Base-by-base conservation (phyloP, 2,797 vertebrate species). In the Bradypus variegatus region DNA sequence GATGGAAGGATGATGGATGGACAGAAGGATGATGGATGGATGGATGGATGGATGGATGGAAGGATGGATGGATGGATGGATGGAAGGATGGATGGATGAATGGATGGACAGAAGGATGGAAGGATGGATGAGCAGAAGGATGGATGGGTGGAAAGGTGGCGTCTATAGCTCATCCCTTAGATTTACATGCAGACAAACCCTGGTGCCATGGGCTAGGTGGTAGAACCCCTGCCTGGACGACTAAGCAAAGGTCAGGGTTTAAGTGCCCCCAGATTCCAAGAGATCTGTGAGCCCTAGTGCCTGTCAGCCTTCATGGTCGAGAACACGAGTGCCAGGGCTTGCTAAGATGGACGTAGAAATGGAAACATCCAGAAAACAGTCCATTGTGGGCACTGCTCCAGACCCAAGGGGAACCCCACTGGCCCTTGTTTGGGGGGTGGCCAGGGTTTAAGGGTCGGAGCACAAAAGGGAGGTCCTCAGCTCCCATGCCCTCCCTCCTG, bases 181-280 rank as follows among this genome's bases (percentile, higher is more conserved):
- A 0, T 4, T 12, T 33, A 23, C 13, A 6, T 29, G 27, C 11
- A 31, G 31, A 62, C 12, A 27, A 84, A 27, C 8, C 50, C 38
- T 8, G 79, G 16, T 9, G 38, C 50, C 3, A 0, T 1, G 72
- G n/a, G 5, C 1, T 67, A 48, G 27, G 2, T 1, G 0, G 55
- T 12, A 69, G 8, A 36, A 33, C 33, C 41, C 18, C 69, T 41
- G 15, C 48, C 38, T 67, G 50, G 70, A 53, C 1, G 14, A 55
- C 65, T 4, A 25, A 50, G 53, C 33, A 27, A 60, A 80, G 31
- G 53, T 50, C 23, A 45, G 67, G n/a, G 41, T 15, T 83, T 19
- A 55, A 87, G 77, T 0, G 8, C 14, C 21, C 31, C 80, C 80
- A 12, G 58, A 33, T 19, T 41, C 45, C 62, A 5, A 36, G 38